Percentiles rank a stretch among this genome's conserved stretches.
Conservation (phyloP, 2,888 invertebrate genomes). For the Electrophaes corylata region DNA sequence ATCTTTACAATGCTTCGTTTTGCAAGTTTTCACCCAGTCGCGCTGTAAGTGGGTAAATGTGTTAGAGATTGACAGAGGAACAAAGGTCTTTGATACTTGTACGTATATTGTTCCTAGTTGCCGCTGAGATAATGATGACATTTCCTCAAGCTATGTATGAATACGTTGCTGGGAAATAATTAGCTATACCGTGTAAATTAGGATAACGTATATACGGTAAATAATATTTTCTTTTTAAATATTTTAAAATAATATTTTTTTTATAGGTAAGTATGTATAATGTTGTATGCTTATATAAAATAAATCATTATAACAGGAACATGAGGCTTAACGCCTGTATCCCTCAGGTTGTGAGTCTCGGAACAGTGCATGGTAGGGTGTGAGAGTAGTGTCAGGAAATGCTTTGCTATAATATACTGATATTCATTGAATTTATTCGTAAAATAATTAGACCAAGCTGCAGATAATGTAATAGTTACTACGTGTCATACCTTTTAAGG, state of each 20-base stretch:
- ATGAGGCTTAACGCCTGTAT: too few species aligned
- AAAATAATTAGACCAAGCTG: not conserved
- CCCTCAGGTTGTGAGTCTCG: too few species aligned
- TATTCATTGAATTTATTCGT: too few species aligned
- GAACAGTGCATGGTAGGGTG: too few species aligned
- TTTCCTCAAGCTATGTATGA: conserved; percentile 53
- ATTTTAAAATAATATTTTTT: too few species aligned
- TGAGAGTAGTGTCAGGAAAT: too few species aligned
- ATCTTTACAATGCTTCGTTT: conserved; percentile 74
- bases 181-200: conserved; percentile 29
- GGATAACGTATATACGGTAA: not conserved
- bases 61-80: conserved; percentile 76
- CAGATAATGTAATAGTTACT: not conserved
- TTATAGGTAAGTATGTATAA: too few species aligned
- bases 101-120: conserved; percentile 53
- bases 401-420: too few species aligned
- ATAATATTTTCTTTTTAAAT: too few species aligned
- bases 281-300: too few species aligned
- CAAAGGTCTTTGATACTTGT: conserved; percentile 50
- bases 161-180: conserved; percentile 57
- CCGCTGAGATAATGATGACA: conserved; percentile 71
- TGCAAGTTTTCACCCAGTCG: conserved; percentile 78
- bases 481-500: not conserved
- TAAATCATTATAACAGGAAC: too few species aligned
- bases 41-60: conserved; percentile 78